Percentiles rank a stretch among this genome's conserved stretches.
These are phyloP conservation scores for Onychomys torridus DNA, from an alignment of 2,797 vertebrate species.

Conservation along the genomic window DNA sequence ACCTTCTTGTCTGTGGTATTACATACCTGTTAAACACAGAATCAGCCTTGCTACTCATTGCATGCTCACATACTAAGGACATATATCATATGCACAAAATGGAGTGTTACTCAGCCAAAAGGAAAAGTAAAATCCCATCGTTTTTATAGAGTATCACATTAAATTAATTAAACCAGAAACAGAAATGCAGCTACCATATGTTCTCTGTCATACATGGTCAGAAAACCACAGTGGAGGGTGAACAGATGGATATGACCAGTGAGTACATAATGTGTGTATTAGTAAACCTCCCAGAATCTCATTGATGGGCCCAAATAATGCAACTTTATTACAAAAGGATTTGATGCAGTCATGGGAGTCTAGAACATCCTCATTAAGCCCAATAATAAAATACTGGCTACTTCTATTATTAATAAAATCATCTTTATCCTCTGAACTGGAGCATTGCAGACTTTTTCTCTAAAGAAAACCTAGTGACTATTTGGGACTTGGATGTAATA, in stretches of 20 bases:
- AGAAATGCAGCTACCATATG: not conserved
- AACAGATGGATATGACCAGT: not conserved
- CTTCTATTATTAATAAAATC: not conserved
- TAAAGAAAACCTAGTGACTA: not conserved
- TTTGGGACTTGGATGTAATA: not conserved
- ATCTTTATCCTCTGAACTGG: not conserved
- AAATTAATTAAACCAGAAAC: not conserved
- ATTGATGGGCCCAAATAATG: not conserved
- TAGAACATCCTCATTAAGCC: not conserved
- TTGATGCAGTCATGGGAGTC: not conserved
- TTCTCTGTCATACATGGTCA: not conserved
- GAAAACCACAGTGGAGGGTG: not conserved
- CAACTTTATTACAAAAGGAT: not conserved
- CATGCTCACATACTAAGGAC: not conserved
- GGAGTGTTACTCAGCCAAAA: not conserved
- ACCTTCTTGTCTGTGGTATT: not conserved
- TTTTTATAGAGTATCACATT: not conserved
- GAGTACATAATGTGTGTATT: not conserved
- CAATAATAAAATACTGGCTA: not conserved
- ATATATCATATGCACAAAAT: not conserved
- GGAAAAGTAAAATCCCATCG: not conserved
- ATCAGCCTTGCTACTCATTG: not conserved
- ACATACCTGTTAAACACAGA: not conserved
- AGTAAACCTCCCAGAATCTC: not conserved
- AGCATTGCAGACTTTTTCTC: not conserved